Evolutionary conservation across 2,888 invertebrate species (phyloP).

Genomic region (Pterostichus niger): DNA sequence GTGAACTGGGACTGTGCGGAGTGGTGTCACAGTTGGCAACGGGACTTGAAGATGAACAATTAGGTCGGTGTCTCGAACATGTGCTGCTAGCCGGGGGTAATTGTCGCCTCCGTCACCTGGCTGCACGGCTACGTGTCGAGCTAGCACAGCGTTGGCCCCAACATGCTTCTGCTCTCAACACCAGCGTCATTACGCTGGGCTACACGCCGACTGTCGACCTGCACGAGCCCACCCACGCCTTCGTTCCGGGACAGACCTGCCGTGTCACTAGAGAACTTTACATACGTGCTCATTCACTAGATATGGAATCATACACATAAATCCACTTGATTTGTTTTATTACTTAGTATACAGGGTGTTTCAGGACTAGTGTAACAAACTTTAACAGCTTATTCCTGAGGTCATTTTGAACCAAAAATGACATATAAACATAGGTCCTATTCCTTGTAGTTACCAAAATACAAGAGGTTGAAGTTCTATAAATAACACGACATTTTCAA

Average conservation of each 20-base stretch:
- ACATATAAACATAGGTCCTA: no score
- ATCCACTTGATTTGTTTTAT: no score
- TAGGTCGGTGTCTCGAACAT: constrained; percentile 26
- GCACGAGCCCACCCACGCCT: background rate
- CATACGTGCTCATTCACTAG: no score
- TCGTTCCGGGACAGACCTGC: constrained; percentile 4
- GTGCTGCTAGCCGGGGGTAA: constrained; percentile 52
- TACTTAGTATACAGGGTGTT: no score
- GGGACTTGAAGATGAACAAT: background rate
- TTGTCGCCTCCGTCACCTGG: constrained; percentile 35
- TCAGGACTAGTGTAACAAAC: no score
- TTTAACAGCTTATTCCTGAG: no score
- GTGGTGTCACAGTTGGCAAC: constrained; percentile 9
- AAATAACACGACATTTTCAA: no score
- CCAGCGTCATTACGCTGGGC: constrained; percentile 22
- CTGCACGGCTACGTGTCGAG: background rate
- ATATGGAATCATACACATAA: background rate
- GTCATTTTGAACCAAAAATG: no score
- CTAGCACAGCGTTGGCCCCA: constrained; percentile 32
- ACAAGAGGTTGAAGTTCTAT: no score
- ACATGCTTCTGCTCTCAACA: constrained; percentile 7
- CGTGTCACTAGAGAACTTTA: background rate
- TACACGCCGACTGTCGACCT: constrained; percentile 1
- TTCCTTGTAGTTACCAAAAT: no score
- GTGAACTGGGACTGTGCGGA: constrained; percentile 9